phyloP scores from a whole-genome alignment of 2,888 invertebrate genomes.

The Hydriomena furcata region DNA sequence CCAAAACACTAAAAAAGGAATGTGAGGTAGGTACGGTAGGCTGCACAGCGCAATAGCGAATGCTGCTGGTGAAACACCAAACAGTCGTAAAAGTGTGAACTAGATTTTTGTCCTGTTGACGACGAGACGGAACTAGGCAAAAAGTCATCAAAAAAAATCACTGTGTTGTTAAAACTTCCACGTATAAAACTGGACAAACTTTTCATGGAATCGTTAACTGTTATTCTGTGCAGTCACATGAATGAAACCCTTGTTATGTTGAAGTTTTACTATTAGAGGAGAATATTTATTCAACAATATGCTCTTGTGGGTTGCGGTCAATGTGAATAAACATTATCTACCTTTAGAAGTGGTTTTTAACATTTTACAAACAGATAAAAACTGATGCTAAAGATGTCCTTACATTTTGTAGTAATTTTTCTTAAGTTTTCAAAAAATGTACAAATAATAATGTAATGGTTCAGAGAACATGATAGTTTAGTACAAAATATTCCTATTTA shows the following conservation, averaged over 20 bases:
- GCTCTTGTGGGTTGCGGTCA: too few relatives aligned
- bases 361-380: too few relatives aligned
- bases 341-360: too few relatives aligned
- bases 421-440: too few relatives aligned
- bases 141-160: constrained; percentile 53
- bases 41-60: constrained; percentile 10
- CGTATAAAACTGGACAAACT: constrained; percentile 61
- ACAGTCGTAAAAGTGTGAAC: constrained; percentile 47
- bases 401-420: too few relatives aligned
- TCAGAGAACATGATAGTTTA: too few relatives aligned
- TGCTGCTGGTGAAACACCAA: constrained; percentile 32
- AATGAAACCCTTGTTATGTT: constrained; percentile 19
- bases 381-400: too few relatives aligned
- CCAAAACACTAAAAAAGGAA: constrained; percentile 19
- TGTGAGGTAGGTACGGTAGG: constrained; percentile 14
- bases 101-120: constrained; percentile 42
- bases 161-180: constrained; percentile 65
- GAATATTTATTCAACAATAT: constrained; percentile 2
- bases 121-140: constrained; percentile 47
- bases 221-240: constrained; percentile 24
- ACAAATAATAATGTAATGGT: too few relatives aligned
- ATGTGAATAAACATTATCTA: too few relatives aligned
- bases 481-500: too few relatives aligned
- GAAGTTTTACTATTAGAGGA: constrained; percentile 1
- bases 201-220: constrained; percentile 56